These are phyloP conservation scores for Melipona beecheii DNA, from an alignment of 2,888 invertebrate genomes.

Conservation along the genomic window DNA sequence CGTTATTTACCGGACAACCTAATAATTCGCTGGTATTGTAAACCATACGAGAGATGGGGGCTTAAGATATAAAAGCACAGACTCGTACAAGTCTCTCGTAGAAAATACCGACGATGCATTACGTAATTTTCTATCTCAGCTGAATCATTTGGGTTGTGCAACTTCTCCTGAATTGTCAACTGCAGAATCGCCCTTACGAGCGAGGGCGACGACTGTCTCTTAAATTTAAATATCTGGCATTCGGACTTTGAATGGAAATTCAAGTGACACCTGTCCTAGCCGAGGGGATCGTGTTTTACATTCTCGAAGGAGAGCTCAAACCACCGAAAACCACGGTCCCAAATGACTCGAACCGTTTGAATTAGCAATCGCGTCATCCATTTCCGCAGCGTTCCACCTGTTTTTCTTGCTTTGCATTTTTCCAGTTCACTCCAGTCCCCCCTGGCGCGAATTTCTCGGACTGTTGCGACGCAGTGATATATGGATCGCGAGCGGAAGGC, in stretches of 20 bases:
- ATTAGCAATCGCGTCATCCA: not conserved
- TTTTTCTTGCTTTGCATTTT: not conserved
- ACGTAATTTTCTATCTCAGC: not conserved
- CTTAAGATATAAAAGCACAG: too few species aligned
- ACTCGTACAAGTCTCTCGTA: too few species aligned
- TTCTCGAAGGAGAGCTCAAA: not conserved
- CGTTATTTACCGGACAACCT: too few species aligned
- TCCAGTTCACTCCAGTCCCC: not conserved
- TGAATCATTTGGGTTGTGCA: not conserved
- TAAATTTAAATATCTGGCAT: not conserved
- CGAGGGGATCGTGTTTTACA: not conserved
- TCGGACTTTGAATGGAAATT: not conserved
- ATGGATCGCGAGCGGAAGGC: not conserved
- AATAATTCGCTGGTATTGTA: too few species aligned
- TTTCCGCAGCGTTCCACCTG: not conserved
- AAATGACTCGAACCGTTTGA: not conserved
- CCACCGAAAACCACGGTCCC: not conserved
- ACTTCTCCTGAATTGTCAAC: not conserved
- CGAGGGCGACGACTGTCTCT: not conserved
- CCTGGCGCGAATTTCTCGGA: not conserved
- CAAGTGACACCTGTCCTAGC: not conserved
- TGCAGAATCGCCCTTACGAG: not conserved
- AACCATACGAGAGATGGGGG: too few species aligned
- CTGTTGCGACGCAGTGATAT: not conserved
- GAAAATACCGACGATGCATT: too few species aligned